These are phyloP conservation scores for Pica pica DNA, from an alignment of 2,113 vertebrate genomes.

Conservation along the genomic window DNA sequence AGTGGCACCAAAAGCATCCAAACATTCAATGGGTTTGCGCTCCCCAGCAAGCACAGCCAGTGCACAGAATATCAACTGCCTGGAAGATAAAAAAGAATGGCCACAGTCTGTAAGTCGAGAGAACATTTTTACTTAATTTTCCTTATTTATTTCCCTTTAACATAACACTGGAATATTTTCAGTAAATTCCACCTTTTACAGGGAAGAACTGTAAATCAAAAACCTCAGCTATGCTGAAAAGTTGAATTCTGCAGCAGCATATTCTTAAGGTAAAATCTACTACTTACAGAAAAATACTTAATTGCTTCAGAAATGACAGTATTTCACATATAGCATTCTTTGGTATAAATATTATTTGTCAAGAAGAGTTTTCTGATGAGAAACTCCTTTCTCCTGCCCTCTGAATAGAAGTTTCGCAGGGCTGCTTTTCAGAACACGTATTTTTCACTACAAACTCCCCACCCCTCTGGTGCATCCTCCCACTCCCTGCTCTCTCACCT, in stretches of 20 bases:
- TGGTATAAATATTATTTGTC: not conserved
- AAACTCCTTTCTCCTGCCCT: not conserved
- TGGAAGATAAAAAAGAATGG: constrained; percentile 53
- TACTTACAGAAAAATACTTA: not conserved
- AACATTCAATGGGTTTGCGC: constrained; percentile 88
- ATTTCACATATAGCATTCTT: not conserved
- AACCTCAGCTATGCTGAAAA: not conserved
- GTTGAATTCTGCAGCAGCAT: not conserved
- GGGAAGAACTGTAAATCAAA: not conserved
- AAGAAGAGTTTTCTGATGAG: not conserved
- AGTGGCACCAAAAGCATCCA: constrained; percentile 97
- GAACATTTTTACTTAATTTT: not conserved
- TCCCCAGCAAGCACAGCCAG: constrained; percentile 87
- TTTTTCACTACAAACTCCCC: not conserved
- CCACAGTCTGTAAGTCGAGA: not conserved
- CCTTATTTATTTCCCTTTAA: not conserved
- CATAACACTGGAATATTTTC: not conserved
- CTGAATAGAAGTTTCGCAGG: not conserved
- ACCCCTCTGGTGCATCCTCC: not conserved
- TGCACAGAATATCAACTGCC: constrained; percentile 92
- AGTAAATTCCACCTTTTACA: not conserved
- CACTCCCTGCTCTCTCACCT: constrained; percentile 74
- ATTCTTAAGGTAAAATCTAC: not conserved
- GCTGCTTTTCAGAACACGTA: not conserved
- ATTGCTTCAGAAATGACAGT: not conserved